phyloP scores from a whole-genome alignment of 2,797 vertebrate species.

The Girardinus metallicus region DNA sequence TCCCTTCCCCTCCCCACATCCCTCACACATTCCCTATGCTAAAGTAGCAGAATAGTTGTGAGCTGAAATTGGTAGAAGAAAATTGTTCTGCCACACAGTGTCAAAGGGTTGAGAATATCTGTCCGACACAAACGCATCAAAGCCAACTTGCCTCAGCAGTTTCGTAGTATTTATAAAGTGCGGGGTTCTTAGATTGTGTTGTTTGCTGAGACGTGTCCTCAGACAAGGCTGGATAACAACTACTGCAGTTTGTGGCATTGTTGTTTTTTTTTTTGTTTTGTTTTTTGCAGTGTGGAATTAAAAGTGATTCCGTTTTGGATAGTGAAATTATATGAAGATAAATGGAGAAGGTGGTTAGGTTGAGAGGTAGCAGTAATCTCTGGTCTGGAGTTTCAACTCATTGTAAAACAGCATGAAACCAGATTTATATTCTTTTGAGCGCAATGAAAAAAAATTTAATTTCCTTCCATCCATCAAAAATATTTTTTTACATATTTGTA shows the following conservation, averaged over 20 bases:
- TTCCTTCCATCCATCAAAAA: neutral
- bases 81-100: slow-evolving; percentile 26
- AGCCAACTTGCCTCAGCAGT: slow-evolving; percentile 16
- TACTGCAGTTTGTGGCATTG: neutral
- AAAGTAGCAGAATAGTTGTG: slow-evolving; percentile 4
- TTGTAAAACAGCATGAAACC: neutral
- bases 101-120: slow-evolving; percentile 8
- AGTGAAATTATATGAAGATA: neutral
- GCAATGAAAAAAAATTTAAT: neutral
- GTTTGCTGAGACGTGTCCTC: neutral
- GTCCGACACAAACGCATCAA: slow-evolving; percentile 12
- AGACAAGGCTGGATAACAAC: neutral
- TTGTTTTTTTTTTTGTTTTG: neutral
- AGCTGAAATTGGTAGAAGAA: slow-evolving; percentile 17
- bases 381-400: neutral
- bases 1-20: too few relatives aligned
- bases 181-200: neutral
- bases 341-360: neutral
- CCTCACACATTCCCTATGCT: neutral
- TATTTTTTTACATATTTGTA: too few relatives aligned
- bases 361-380: neutral
- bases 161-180: slow-evolving; percentile 7
- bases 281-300: neutral
- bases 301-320: neutral
- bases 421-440: neutral